Evolutionary conservation across 2,113 vertebrate species (phyloP).

Genomic region (Burhinus bistriatus): DNA sequence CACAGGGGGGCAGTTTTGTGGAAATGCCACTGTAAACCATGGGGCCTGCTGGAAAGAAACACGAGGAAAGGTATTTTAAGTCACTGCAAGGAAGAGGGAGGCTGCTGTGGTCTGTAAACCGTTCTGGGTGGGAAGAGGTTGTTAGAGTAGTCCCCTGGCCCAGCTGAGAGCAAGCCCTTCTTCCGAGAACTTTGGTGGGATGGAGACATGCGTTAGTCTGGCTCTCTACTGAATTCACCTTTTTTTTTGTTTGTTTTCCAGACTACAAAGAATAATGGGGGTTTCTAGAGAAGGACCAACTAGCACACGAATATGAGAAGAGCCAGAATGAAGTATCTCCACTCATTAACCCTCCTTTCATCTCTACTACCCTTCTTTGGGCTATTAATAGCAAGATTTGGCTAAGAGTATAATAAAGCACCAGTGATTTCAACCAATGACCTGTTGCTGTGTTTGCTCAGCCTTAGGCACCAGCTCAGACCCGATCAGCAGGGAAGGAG

Average conservation of each 20-base stretch:
- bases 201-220: neutral
- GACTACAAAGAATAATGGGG: neutral
- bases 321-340: neutral
- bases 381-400: neutral
- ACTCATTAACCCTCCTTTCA: neutral
- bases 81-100: neutral
- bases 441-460: neutral
- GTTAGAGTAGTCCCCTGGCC: neutral
- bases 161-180: neutral
- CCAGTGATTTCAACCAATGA: neutral
- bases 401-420: neutral
- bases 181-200: neutral
- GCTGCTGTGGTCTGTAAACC: accelerated
- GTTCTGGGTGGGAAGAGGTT: neutral
- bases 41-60: neutral
- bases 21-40: neutral
- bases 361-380: neutral
- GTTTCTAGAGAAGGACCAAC: neutral
- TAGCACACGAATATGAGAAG: neutral
- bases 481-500: too few species aligned
- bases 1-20: neutral
- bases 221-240: neutral
- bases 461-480: too few species aligned
- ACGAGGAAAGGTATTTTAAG: neutral
- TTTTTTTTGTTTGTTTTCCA: neutral